Evolutionary conservation across 2,113 vertebrate species (phyloP).

Genomic region (Microcebus jonahi): DNA sequence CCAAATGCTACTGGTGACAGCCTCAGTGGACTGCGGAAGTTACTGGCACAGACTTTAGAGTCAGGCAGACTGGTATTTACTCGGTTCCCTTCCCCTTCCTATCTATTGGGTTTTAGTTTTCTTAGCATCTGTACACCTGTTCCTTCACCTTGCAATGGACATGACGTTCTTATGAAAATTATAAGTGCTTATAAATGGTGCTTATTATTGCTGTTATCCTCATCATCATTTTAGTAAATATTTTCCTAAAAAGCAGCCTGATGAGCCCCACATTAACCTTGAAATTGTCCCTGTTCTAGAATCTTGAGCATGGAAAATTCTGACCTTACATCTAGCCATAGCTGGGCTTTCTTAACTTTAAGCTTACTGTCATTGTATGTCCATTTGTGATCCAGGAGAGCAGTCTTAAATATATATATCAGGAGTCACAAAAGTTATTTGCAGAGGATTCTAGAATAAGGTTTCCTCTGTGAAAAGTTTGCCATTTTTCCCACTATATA

Average conservation of each 20-base stretch:
- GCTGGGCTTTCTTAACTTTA: neutral
- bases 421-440: slow-evolving; percentile 8
- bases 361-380: neutral
- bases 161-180: neutral
- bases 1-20: neutral
- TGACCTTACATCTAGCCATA: neutral
- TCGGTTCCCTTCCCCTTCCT: neutral
- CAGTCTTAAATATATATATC: neutral
- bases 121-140: neutral
- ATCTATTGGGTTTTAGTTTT: neutral
- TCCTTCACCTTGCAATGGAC: neutral
- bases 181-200: neutral
- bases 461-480: neutral
- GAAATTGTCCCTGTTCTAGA: neutral
- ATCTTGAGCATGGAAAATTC: neutral
- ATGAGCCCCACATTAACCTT: neutral
- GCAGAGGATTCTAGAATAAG: neutral
- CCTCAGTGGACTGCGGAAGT: neutral
- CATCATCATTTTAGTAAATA: neutral
- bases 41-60: neutral
- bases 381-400: neutral
- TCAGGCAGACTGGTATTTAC: neutral
- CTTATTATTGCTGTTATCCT: neutral
- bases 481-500: neutral
- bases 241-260: neutral